A percentile compares a stretch with the other conserved stretches of the same genome.
Conservation (phyloP, 2,113 vertebrate genomes). For the Triplophysa dalaica region DNA sequence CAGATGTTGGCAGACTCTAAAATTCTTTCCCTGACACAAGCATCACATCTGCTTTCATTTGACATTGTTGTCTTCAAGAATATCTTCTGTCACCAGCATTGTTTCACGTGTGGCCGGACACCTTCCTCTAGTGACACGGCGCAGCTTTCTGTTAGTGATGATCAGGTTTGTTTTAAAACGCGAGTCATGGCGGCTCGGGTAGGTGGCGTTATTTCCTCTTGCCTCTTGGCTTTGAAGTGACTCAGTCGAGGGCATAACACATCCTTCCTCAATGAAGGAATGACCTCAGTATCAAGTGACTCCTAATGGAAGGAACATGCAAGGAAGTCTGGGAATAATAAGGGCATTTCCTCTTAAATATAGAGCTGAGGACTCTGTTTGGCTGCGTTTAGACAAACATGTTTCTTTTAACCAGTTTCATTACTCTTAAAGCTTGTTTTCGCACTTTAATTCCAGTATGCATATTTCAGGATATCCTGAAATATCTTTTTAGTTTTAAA, state of each 20-base stretch:
- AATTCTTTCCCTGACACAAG: slow-evolving; percentile 1
- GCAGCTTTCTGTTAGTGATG: not conserved
- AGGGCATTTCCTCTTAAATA: not conserved
- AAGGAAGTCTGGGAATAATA: not conserved
- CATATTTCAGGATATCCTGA: too few species aligned
- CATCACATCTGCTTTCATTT: slow-evolving; percentile 9
- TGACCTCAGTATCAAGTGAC: slow-evolving; percentile 4
- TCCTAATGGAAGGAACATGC: slow-evolving; percentile 24
- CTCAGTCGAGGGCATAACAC: not conserved
- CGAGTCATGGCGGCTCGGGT: not conserved
- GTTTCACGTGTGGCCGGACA: not conserved
- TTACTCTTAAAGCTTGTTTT: not conserved
- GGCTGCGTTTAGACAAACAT: slow-evolving; percentile 1
- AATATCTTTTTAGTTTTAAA: too few species aligned
- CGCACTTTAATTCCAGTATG: not conserved
- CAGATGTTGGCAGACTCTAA: slow-evolving; percentile 13
- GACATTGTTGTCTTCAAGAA: not conserved
- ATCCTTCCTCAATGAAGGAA: not conserved
- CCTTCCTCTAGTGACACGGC: not conserved
- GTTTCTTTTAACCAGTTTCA: not conserved
- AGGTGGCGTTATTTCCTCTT: slow-evolving; percentile 1
- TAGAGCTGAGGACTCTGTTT: not conserved
- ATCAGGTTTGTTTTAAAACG: slow-evolving; percentile 10
- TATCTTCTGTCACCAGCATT: not conserved
- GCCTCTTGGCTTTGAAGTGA: not conserved